Percentiles rank a stretch among this genome's conserved stretches.
phyloP scores from a whole-genome alignment of 2,888 invertebrate genomes.

The Melanotus villosus region DNA sequence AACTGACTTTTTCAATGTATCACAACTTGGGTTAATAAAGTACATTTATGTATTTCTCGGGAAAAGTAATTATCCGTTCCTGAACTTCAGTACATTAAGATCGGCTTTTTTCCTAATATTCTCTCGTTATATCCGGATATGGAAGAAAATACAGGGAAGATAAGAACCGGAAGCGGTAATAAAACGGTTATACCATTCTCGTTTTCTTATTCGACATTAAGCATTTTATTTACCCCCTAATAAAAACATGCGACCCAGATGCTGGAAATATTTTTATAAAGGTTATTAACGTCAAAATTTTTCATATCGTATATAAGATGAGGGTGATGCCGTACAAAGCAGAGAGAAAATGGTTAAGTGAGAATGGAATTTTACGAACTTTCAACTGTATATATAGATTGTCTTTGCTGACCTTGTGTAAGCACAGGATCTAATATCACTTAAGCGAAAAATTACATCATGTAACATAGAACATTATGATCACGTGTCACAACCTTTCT shows the following conservation, averaged over 20 bases:
- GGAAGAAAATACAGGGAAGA: not conserved
- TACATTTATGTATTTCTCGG: too few species aligned
- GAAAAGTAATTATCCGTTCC: too few species aligned
- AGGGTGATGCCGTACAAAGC: too few species aligned
- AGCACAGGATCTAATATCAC: slow-evolving; percentile 58
- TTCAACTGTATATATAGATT: slow-evolving; percentile 53
- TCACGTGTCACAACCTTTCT: slow-evolving; percentile 64
- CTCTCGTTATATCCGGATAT: not conserved
- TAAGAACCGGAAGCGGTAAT: slow-evolving; percentile 21
- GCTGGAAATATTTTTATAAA: slow-evolving; percentile 17
- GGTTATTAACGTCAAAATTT: slow-evolving; percentile 22
- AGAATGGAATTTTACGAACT: slow-evolving; percentile 45
- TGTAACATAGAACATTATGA: slow-evolving; percentile 51
- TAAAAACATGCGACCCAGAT: slow-evolving; percentile 27
- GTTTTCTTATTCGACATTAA: slow-evolving; percentile 17
- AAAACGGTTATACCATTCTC: slow-evolving; percentile 10
- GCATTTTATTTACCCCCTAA: slow-evolving; percentile 14
- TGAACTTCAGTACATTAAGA: too few species aligned
- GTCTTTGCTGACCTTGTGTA: slow-evolving; percentile 58
- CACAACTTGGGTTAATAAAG: too few species aligned
- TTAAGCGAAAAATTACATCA: slow-evolving; percentile 60
- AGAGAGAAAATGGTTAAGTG: not conserved
- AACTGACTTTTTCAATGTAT: too few species aligned
- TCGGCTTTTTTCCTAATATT: not conserved
- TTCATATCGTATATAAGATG: not conserved